Conservation (phyloP, 2,113 vertebrate species). For the Meriones unguiculatus region DNA sequence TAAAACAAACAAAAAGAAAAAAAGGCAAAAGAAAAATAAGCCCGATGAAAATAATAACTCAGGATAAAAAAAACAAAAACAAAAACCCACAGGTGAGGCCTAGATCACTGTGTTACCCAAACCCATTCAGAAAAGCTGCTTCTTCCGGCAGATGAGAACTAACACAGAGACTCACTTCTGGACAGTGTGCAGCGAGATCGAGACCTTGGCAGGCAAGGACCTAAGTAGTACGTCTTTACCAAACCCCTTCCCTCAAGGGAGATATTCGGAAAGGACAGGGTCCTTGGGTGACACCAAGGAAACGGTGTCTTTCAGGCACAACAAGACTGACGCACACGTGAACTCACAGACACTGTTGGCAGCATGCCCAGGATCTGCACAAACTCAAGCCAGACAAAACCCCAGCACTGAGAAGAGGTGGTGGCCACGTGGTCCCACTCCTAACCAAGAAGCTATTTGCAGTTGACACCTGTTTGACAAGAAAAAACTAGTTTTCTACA, state of each 20-base stretch:
- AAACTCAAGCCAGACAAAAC: background rate
- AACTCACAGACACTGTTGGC: background rate
- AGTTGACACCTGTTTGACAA: background rate
- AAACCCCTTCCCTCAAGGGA: background rate
- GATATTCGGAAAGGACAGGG: background rate
- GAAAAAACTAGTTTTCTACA: background rate
- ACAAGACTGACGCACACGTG: background rate
- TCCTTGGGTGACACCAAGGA: background rate
- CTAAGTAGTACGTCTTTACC: background rate
- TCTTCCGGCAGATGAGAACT: no score
- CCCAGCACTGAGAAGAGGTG: background rate
- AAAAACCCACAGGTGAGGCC: background rate
- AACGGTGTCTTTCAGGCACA: background rate
- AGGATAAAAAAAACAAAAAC: background rate
- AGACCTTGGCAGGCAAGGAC: accelerated
- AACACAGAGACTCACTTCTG: background rate
- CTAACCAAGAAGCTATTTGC: background rate
- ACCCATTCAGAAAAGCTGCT: background rate
- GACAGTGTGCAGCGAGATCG: background rate
- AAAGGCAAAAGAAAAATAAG: background rate
- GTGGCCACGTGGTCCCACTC: background rate
- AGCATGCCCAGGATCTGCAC: background rate
- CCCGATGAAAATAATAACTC: background rate
- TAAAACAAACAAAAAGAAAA: background rate
- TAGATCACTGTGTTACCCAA: background rate